phyloP scores from a whole-genome alignment of 2,888 invertebrate genomes.

The Limnephilus marmoratus region DNA sequence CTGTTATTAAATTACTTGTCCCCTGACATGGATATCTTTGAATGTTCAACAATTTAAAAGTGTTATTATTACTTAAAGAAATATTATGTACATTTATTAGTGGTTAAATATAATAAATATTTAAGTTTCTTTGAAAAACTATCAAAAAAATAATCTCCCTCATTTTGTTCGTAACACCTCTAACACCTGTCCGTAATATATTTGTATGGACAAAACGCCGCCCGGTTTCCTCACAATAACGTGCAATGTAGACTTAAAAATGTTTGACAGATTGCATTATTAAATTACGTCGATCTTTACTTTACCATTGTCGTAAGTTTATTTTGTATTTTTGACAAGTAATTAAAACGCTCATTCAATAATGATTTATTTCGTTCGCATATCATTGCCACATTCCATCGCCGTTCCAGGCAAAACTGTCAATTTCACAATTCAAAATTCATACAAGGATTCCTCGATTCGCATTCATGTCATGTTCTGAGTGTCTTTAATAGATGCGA shows the following conservation, averaged over 20 bases:
- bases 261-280: not conserved
- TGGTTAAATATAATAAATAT: too few species aligned
- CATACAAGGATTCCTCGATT: not conserved
- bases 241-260: not conserved
- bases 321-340: not conserved
- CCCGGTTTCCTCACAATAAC: not conserved
- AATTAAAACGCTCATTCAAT: not conserved
- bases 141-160: too few species aligned
- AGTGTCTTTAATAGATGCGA: constrained; percentile 25
- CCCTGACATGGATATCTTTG: too few species aligned
- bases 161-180: not conserved
- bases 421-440: constrained; percentile 32
- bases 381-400: not conserved
- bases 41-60: too few species aligned
- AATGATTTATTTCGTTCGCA: constrained; percentile 3
- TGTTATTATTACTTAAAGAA: too few species aligned
- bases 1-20: too few species aligned
- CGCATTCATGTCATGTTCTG: not conserved
- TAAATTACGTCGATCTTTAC: not conserved
- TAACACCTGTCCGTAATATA: too few species aligned
- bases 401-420: constrained; percentile 12
- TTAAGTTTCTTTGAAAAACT: too few species aligned
- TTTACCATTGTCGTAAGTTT: not conserved
- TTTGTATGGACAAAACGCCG: too few species aligned
- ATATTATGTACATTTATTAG: too few species aligned